Base-by-base conservation (phyloP, 2,888 invertebrate genomes). In the Keiferia lycopersicella region DNA sequence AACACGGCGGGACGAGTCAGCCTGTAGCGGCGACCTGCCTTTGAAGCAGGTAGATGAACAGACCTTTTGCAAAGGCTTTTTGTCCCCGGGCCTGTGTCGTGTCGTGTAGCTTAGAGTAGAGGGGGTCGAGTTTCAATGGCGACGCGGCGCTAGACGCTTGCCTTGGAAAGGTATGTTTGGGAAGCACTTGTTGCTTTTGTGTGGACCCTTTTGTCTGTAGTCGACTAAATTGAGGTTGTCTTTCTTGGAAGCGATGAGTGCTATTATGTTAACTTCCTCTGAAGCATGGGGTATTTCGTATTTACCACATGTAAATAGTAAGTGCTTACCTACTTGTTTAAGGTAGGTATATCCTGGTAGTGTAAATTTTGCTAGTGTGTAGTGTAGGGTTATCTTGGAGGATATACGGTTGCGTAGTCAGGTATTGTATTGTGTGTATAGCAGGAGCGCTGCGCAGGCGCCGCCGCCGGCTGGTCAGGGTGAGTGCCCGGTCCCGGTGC, bases 41-140 rank as follows among this genome's bases (percentile, higher is more conserved):
- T 75, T 79, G 70, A 77, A 76, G 83, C 88, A 90, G 90, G 90
- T 90, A 90, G 88, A 79, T 79, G 73, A 74, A 80, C 81, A 20
- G 62, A 58, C 63, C 50, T 62, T 64, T 56, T 50, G 75, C 70
- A 68, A 71, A 72, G 67, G 69, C 67, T 88, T 86, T 88, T 88
- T 87, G 77, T 77, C 70, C 71, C 62, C 67, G 73, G 67, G 79
- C 81, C 82, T 84, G 86, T 84, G 83, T 68, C 64, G 60, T 67
- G 62, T n/a, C 48, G 34, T 34, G 34, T 34, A 8, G 34, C 34
- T 34, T 34, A 56, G 66, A 63, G 63, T 67, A 65, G 68, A 69
- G 68, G 71, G 73, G 73, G 72, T 71, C 76, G 65, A 10, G 8
- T 34, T 67, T 83, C 81, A 79, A 84, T 81, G 80, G 77, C 74